Evolutionary conservation across 2,888 invertebrate species (phyloP), one percentile per base, ranked within the genome.

Genomic region (Oxycera nigricornis): DNA sequence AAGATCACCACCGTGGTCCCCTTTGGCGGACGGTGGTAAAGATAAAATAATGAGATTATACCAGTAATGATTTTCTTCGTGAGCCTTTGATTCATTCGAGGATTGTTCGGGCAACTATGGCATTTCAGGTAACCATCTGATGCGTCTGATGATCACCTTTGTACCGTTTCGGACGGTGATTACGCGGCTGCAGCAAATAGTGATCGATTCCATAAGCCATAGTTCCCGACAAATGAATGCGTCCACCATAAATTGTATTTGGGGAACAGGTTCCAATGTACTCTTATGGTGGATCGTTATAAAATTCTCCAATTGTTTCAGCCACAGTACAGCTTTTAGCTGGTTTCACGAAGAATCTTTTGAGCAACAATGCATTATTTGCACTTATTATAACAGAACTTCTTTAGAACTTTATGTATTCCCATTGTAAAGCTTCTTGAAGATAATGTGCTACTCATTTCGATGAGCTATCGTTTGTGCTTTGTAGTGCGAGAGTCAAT

Each of bases 181-280:
- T 52, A 26, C 72, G 59, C n/a, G 72, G 72, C 28, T 72, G 73
- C 17, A 72, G 72, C 55, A 75, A 68, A 57, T 68, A 74, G 28
- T 75, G 75, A 70, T 70, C 75, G 70, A 52, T 70, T 72, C 55
- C 65, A 73, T 68, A 59, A 30, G 75, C 75, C 75, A 75, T 75
- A 73, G 73, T 73, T 72, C 52, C 41, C 70, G 30, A 17, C 20
- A 20, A 20, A n/a, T n/a, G n/a, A n/a, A n/a, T n/a, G n/a, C n/a
- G n/a, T n/a, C n/a, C n/a, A n/a, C n/a, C n/a, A n/a, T n/a, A n/a
- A n/a, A n/a, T n/a, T n/a, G n/a, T n/a, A n/a, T n/a, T n/a, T 14
- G 22, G 9, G 20, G 22, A 6, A 14, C 14, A 20, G 22, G 6
- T 65, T 41, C 14, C 65, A 65, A 41, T 24, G 39, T 22, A n/a